Conservation (phyloP, 2,888 invertebrate genomes). For the Punctoribates punctum region DNA sequence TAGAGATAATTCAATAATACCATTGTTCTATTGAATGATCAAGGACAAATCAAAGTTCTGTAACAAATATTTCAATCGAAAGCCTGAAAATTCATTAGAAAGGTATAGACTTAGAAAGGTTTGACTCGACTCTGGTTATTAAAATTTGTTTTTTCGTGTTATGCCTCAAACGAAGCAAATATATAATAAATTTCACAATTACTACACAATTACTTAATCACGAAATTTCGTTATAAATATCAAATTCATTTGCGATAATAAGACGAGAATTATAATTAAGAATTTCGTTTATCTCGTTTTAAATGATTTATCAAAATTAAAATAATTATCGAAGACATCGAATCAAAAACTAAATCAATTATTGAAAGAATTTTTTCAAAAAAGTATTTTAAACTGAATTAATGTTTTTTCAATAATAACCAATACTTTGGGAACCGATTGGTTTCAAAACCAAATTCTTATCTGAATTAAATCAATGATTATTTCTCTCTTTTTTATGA, state of each 20-base stretch:
- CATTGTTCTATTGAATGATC: neutral
- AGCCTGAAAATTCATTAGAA: neutral
- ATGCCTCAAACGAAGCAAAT: neutral
- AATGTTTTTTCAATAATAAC: neutral
- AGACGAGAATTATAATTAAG: conserved; percentile 12
- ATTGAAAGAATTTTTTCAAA: neutral
- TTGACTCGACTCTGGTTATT: neutral
- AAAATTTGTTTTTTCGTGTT: conserved; percentile 25
- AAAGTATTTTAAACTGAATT: neutral
- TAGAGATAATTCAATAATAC: neutral
- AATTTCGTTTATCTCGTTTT: neutral
- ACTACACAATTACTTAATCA: conserved; percentile 11
- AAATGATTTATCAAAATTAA: too few species aligned
- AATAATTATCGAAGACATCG: too few species aligned
- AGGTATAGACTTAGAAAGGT: neutral
- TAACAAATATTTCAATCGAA: neutral
- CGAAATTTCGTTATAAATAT: conserved; percentile 29
- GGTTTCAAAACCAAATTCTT: neutral
- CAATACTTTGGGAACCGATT: neutral
- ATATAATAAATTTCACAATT: conserved; percentile 12
- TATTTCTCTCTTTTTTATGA: neutral
- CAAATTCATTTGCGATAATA: neutral
- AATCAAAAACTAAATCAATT: neutral
- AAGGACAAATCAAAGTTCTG: neutral
- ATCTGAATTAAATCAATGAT: neutral